A percentile compares a stretch with the other conserved stretches of the same genome.
These are phyloP conservation scores for Aporophyla lueneburgensis DNA, from an alignment of 2,888 invertebrate species.

Conservation along the genomic window DNA sequence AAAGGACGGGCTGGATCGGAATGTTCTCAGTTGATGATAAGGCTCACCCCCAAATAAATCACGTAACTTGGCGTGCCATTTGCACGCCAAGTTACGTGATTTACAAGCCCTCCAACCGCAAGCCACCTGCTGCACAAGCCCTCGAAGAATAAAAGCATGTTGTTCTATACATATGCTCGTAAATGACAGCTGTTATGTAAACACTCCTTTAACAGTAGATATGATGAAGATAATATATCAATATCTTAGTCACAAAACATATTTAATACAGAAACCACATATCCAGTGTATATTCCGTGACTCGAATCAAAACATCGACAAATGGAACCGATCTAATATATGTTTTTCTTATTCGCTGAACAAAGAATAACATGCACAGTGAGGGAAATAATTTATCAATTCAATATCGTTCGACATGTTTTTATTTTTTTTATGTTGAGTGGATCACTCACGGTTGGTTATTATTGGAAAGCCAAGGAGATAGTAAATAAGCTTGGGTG, in stretches of 20 bases:
- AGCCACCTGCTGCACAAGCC: too few species aligned
- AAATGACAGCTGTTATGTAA: not conserved
- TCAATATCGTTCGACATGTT: constrained; percentile 38
- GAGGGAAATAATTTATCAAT: constrained; percentile 46
- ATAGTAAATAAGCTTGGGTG: not conserved
- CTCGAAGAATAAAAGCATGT: not conserved
- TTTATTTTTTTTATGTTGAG: constrained; percentile 44
- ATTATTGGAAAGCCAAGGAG: constrained; percentile 4
- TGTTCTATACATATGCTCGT: not conserved
- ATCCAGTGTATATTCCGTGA: constrained; percentile 20
- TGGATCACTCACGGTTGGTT: constrained; percentile 27
- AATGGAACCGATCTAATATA: constrained; percentile 50
- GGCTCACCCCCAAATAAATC: not conserved
- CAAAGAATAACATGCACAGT: constrained; percentile 50
- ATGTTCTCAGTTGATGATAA: not conserved
- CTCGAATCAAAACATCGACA: constrained; percentile 45
- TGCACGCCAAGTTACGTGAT: too few species aligned
- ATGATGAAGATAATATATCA: not conserved
- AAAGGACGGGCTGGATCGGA: too few species aligned
- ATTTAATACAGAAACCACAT: constrained; percentile 22
- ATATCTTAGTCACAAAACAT: constrained; percentile 18
- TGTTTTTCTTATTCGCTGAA: constrained; percentile 59
- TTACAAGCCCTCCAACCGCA: too few species aligned
- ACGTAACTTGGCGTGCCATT: not conserved
- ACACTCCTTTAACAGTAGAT: not conserved